Percentiles rank a stretch among this genome's conserved stretches.
Evolutionary conservation across 1,140 invertebrate species (phyloP).

Genomic region (Philotrypesis tridentata): DNA sequence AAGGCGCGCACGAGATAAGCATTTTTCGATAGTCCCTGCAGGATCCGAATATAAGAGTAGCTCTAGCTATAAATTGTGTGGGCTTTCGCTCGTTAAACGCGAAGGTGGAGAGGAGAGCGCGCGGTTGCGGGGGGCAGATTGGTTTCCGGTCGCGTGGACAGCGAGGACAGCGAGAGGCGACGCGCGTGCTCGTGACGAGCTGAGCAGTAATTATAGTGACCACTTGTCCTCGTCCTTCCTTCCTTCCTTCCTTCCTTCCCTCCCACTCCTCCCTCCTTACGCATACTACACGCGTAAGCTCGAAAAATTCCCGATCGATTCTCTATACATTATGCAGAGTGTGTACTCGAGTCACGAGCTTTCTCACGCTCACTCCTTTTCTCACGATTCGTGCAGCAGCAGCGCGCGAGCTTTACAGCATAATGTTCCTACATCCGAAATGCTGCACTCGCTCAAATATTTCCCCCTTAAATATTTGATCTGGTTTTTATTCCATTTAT

Average conservation of each 20-base stretch:
- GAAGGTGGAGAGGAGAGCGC: conserved; percentile 17
- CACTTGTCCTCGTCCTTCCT: conserved; percentile 46
- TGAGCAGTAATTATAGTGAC: conserved; percentile 60
- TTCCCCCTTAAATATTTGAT: conserved; percentile 68
- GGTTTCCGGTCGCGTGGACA: conserved; percentile 66
- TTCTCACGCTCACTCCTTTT: conserved; percentile 42
- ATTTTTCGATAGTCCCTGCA: not conserved
- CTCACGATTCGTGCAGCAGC: too few relatives aligned
- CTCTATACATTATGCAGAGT: conserved; percentile 42
- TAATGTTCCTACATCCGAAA: too few relatives aligned
- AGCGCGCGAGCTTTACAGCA: too few relatives aligned
- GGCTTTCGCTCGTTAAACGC: not conserved
- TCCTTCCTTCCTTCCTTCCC: too few relatives aligned
- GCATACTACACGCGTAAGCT: conserved; percentile 48
- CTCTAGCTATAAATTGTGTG: not conserved
- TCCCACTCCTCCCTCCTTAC: too few relatives aligned
- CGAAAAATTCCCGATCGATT: conserved; percentile 34
- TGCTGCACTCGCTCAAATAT: conserved; percentile 64
- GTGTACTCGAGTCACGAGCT: conserved; percentile 30
- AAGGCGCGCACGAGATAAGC: not conserved
- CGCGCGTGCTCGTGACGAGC: conserved; percentile 62
- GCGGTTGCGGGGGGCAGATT: too few relatives aligned
- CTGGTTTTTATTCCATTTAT: conserved; percentile 67
- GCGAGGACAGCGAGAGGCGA: not conserved
- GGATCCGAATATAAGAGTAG: not conserved